Base-by-base conservation (phyloP, 2,113 vertebrate genomes). In the Rhea americana region DNA sequence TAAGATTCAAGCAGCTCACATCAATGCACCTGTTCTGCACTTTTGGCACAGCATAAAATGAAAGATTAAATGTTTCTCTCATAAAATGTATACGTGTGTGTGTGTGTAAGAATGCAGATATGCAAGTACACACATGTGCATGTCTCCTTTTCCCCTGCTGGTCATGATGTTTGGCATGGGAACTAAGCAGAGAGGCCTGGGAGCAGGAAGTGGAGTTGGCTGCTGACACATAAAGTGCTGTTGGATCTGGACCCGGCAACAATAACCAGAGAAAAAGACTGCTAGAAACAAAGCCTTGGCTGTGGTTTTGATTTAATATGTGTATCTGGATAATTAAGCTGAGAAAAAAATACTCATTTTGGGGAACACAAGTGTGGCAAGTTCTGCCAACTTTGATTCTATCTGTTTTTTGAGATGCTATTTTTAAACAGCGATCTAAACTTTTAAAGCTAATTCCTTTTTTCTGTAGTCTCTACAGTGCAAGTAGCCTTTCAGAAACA, bases 401-500 rank as follows among this genome's bases (percentile, higher is more conserved):
- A 25, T 50, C 76, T 53, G 18, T n/a, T 68, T 73, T 90, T 89
- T 67, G 65, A 78, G 55, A n/a, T 53, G 5, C 3, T 68, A 13
- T 35, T 92, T 89, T 71, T 76, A 79, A 74, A 70, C 10, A 77
- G 41, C 26, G 87, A 90, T 91, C 75, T 95, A 90, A 96, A 96
- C 73, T 89, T 90, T 80, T 82, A 51, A 79, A 73, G 65, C 82
- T 94, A 82, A 88, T 50, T 56, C 86, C 61, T 93, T 97, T 97
- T 85, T 94, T 26, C 14, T 94, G 91, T 91, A 92, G 76, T 74
- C 87, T 94, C 86, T 89, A 71, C 93, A 93, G 95, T 87, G 77
- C 84, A 97, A 96, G 91, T 74, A 56, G 93, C 87, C 70, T 83
- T 93, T 96, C 75, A 91, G 95, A 97, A 97, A 93, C 88, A 95